Evolutionary conservation across 2,113 vertebrate genomes (phyloP).

Genomic region (Nipponia nippon): DNA sequence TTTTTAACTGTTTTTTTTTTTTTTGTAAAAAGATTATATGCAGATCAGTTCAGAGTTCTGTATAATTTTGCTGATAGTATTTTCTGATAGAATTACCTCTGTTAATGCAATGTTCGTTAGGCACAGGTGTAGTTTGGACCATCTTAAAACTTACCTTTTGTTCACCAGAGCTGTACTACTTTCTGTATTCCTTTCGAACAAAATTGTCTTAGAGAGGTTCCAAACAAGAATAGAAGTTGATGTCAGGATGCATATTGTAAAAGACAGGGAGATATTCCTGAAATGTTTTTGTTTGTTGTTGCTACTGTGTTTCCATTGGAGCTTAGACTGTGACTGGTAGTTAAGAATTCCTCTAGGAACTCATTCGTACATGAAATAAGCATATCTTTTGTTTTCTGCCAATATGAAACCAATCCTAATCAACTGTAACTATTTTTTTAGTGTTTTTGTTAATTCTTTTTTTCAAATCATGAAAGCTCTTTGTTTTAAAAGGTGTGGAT

Average conservation of each 20-base stretch:
- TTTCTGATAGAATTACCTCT: neutral
- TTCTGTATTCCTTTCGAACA: neutral
- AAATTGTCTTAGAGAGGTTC: neutral
- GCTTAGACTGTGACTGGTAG: neutral
- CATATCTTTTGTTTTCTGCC: neutral
- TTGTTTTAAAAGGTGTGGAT: neutral
- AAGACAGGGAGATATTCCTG: neutral
- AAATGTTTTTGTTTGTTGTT: neutral
- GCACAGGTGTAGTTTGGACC: neutral
- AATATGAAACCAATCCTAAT: neutral
- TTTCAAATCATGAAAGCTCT: neutral
- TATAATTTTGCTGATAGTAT: neutral
- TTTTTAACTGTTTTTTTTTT: neutral
- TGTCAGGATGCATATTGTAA: neutral
- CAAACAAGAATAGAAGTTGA: neutral
- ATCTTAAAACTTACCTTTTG: neutral
- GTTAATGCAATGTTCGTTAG: neutral
- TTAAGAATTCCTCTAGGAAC: neutral
- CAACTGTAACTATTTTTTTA: neutral
- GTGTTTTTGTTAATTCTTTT: neutral
- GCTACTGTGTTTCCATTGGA: neutral
- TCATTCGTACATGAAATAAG: neutral
- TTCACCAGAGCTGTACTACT: neutral
- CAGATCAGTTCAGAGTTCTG: neutral
- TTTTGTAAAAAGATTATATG: neutral